Base-by-base conservation (phyloP, 2,797 vertebrate species). In the Syngnathus acus region DNA sequence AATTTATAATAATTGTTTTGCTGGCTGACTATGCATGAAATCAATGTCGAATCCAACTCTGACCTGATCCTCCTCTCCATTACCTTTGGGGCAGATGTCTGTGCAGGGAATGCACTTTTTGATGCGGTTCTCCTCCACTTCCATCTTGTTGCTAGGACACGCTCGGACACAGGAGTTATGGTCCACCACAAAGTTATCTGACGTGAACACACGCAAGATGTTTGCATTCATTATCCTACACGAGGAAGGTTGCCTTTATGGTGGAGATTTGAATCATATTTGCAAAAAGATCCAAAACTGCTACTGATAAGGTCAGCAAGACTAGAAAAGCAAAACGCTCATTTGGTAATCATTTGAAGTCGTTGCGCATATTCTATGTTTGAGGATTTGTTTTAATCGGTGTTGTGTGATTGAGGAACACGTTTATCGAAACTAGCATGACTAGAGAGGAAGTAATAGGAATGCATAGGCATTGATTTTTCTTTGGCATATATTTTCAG, bases 101-200 rank as follows among this genome's bases (percentile, higher is more conserved):
- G 95, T 97, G 68, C 97, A 99, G 47, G 96, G 94, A 70, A 96
- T 97, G 82, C 97, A 99, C 92, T 95, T 91, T 78, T 99, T 99
- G 78, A 98, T 94, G 4, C 94, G 94, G 76, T 96, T 98, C 90
- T 98, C 95, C 87, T 98, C 96, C 71, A 98, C 93, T 63, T 99
- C 97, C 95, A 98, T 98, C 87, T 99, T 99, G 86, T 97, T 98
- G 85, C 95, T 98, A 0, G 97, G 97, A 72, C 97, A 99, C 0
- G 96, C 97, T 68, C 95, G 89, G 17, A 99, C 95, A 68, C 97
- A 99, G 21, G 97, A 98, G 87, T 95, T 98, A 81, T 96, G 95
- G 89, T 99, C 97, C 68, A 99, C 96, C 85, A 99, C 97, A 68
- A 99, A 99, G 82, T 99, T 99, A 86, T 99, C 97, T 99, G 83